A percentile compares a stretch with the other conserved stretches of the same genome.
phyloP scores from a whole-genome alignment of 2,113 vertebrate species.

The Ranitomeya imitator region DNA sequence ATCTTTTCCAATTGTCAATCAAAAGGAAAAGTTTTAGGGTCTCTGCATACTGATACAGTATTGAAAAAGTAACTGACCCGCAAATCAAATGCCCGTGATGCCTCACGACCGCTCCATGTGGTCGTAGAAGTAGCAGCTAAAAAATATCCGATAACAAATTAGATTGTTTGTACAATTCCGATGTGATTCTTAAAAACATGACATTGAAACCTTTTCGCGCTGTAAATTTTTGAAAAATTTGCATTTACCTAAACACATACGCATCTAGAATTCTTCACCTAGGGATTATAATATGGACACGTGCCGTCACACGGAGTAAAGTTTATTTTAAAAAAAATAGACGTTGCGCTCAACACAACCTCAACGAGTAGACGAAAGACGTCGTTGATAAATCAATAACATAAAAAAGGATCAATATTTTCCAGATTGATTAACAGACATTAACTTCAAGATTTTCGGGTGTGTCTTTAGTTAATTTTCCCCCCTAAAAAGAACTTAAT shows the following conservation, averaged over 20 bases:
- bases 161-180: background rate
- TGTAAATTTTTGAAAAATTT: background rate
- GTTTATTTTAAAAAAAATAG: too few relatives aligned
- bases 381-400: too few relatives aligned
- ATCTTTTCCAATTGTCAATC: slow-evolving; percentile 41
- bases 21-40: slow-evolving; percentile 43
- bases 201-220: background rate
- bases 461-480: too few relatives aligned
- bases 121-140: background rate
- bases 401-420: background rate
- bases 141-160: background rate
- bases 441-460: too few relatives aligned
- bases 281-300: background rate
- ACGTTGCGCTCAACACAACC: background rate
- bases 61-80: slow-evolving; percentile 1
- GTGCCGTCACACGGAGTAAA: background rate
- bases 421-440: background rate
- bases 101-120: background rate
- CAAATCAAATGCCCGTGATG: background rate
- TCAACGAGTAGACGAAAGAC: background rate
- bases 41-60: slow-evolving; percentile 1
- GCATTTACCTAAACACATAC: background rate
- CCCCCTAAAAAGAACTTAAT: background rate
- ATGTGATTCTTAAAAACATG: background rate
- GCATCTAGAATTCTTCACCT: background rate